Evolutionary conservation across 2,113 vertebrate species (phyloP).

Genomic region (Agapornis roseicollis): DNA sequence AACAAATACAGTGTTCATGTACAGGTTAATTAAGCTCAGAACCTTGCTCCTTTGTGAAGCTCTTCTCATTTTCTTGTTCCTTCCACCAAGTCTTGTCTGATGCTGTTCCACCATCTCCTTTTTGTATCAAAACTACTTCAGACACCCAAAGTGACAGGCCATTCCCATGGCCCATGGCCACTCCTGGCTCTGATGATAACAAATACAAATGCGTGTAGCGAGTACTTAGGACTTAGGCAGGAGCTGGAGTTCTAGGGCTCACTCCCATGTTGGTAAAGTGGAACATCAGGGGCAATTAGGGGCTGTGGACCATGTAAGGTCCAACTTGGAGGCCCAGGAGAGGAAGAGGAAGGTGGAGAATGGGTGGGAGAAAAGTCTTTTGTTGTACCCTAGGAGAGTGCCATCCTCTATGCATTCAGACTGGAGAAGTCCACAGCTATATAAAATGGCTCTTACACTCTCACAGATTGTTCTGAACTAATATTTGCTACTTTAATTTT

Average conservation of each 20-base stretch:
- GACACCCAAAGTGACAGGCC: neutral
- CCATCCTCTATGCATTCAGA: neutral
- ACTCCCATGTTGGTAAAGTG: rapidly evolving
- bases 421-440: neutral
- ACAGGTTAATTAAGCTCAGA: neutral
- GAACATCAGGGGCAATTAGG: neutral
- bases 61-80: neutral
- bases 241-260: neutral
- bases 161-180: rapidly evolving
- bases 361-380: neutral
- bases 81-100: neutral
- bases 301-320: neutral
- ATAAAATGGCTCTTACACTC: neutral
- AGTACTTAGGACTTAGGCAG: neutral
- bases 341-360: neutral
- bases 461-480: slow-evolving; percentile 28
- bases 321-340: neutral
- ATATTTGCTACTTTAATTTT: slow-evolving; percentile 61
- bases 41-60: neutral
- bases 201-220: rapidly evolving
- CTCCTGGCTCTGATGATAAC: neutral
- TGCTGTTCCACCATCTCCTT: neutral
- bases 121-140: neutral
- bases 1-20: neutral
- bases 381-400: neutral